These are phyloP conservation scores for Raja brachyura DNA, from an alignment of 2,113 vertebrate genomes.

Conservation along the genomic window DNA sequence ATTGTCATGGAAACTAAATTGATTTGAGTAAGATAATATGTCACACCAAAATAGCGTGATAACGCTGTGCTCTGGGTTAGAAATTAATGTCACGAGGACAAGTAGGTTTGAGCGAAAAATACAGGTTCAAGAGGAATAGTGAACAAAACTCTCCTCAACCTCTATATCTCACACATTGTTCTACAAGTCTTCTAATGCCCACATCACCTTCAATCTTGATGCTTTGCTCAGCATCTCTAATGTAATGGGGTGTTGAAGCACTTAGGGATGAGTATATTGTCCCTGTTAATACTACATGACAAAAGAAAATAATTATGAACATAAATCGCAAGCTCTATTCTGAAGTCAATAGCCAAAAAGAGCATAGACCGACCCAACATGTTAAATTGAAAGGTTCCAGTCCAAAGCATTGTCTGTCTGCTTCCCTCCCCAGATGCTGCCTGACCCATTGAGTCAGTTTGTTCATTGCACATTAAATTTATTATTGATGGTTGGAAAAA, in stretches of 20 bases:
- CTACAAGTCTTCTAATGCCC: neutral
- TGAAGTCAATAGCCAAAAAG: neutral
- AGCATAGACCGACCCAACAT: no score
- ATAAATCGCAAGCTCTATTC: neutral
- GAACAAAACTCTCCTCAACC: neutral
- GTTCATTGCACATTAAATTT: neutral
- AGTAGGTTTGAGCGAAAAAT: neutral
- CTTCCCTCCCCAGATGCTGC: no score
- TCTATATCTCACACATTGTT: neutral
- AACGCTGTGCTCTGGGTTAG: neutral
- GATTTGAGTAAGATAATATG: neutral
- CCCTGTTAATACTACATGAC: neutral
- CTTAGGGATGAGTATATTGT: neutral
- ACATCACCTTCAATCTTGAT: neutral
- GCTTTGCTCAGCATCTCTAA: neutral
- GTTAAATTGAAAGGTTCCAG: no score
- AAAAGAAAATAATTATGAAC: neutral
- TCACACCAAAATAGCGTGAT: neutral
- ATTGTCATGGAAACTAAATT: neutral
- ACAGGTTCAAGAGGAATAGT: no score
- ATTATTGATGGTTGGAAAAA: no score
- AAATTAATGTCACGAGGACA: neutral
- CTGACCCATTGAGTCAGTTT: no score
- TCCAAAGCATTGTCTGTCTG: no score
- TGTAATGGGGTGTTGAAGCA: neutral